Percentiles rank a stretch among this genome's conserved stretches.
phyloP scores from a whole-genome alignment of 2,888 invertebrate species.

The Dorcus parallelipipedus region DNA sequence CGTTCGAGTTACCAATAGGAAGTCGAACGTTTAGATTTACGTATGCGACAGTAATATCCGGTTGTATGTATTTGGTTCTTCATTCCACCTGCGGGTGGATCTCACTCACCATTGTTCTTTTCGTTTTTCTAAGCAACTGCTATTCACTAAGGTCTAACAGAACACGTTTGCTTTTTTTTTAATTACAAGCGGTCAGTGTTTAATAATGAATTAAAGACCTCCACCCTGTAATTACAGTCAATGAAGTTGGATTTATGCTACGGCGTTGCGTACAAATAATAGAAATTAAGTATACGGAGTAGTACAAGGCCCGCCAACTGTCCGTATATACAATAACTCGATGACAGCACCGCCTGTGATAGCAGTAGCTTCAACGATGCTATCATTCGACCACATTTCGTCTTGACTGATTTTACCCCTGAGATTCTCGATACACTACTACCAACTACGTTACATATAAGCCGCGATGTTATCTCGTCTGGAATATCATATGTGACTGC shows the following conservation, averaged over 20 bases:
- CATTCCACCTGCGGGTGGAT: no score
- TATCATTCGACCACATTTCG: constrained; percentile 18
- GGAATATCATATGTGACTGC: neutral
- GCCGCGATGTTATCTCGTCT: neutral
- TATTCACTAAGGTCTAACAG: no score
- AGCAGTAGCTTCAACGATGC: constrained; percentile 23
- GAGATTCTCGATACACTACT: neutral
- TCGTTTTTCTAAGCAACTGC: no score
- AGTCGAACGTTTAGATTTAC: no score
- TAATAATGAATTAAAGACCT: no score
- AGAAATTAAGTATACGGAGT: neutral
- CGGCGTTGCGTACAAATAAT: neutral
- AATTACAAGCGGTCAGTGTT: no score
- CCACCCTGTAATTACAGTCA: neutral
- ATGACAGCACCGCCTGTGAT: constrained; percentile 24
- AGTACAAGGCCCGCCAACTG: constrained; percentile 19
- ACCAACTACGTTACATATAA: neutral
- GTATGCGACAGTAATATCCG: no score
- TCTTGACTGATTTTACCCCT: neutral
- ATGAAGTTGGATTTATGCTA: neutral
- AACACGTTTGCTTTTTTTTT: no score
- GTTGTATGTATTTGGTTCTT: no score
- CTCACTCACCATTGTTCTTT: no score
- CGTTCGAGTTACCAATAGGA: no score
- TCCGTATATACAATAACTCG: constrained; percentile 19